These are phyloP conservation scores for Micronycteris hirsuta DNA, from an alignment of 2,113 vertebrate genomes.

Conservation along the genomic window DNA sequence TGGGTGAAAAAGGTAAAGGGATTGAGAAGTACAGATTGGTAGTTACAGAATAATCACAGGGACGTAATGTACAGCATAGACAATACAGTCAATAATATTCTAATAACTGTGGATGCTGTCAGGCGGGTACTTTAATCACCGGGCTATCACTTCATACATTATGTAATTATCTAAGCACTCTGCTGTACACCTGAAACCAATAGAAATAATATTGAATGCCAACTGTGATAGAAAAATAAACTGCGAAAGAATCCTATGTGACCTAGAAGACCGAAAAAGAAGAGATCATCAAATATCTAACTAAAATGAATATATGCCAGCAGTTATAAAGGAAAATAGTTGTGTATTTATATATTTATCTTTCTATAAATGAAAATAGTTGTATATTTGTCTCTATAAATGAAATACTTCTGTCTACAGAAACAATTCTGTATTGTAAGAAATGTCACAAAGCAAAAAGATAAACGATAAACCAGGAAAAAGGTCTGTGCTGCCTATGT, in stretches of 20 bases:
- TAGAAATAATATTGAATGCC: neutral
- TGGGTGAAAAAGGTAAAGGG: neutral
- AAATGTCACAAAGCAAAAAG: neutral
- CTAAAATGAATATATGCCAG: neutral
- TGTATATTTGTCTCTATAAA: neutral
- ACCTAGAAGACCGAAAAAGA: neutral
- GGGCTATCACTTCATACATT: neutral
- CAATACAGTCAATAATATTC: neutral
- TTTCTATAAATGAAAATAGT: too few relatives aligned
- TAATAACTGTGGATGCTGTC: neutral
- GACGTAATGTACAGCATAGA: neutral
- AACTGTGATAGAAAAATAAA: neutral
- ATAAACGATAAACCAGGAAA: neutral
- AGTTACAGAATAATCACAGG: neutral
- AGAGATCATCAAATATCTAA: neutral
- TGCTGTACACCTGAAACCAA: neutral
- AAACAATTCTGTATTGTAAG: neutral
- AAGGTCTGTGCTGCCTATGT: neutral
- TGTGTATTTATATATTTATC: neutral
- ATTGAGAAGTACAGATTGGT: neutral
- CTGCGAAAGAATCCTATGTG: neutral
- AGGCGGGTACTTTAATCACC: neutral
- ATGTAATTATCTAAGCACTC: neutral
- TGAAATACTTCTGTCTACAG: neutral
- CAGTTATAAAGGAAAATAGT: neutral